Evolutionary conservation across 2,888 invertebrate genomes (phyloP).

Genomic region (Tetragonisca angustula): DNA sequence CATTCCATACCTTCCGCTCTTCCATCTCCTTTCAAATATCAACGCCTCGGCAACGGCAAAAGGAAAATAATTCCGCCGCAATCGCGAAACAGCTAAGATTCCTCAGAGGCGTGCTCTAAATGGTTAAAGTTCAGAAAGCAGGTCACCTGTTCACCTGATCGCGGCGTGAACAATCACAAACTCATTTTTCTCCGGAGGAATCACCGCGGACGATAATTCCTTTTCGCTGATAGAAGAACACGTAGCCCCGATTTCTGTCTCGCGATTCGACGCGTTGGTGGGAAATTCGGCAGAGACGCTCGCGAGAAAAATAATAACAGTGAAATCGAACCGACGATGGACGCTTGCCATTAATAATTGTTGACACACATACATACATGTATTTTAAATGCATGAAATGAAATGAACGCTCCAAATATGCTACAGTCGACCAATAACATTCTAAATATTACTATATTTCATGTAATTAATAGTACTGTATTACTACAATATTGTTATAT

Average conservation of each 20-base stretch:
- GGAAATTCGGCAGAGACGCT: not conserved
- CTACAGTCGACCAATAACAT: too few species aligned
- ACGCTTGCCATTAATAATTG: too few species aligned
- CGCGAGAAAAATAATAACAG: not conserved
- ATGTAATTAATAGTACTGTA: too few species aligned
- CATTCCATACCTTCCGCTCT: not conserved
- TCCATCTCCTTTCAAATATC: not conserved
- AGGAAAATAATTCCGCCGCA: slow-evolving; percentile 8
- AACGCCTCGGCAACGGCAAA: not conserved
- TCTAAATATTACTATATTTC: too few species aligned
- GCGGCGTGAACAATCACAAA: not conserved
- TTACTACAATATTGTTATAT: too few species aligned
- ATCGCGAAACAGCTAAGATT: not conserved
- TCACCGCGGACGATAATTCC: not conserved
- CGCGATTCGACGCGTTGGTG: not conserved
- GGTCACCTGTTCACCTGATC: slow-evolving; percentile 17
- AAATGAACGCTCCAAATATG: too few species aligned
- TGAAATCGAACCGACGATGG: not conserved
- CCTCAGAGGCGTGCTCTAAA: not conserved
- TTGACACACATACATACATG: not conserved
- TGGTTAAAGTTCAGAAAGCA: slow-evolving; percentile 5
- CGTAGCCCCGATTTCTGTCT: not conserved
- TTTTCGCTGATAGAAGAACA: not conserved
- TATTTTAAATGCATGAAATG: too few species aligned
- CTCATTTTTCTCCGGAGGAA: not conserved